A percentile compares a stretch with the other conserved stretches of the same genome.
Evolutionary conservation across 2,888 invertebrate species (phyloP).

Genomic region (Blomia tropicalis): DNA sequence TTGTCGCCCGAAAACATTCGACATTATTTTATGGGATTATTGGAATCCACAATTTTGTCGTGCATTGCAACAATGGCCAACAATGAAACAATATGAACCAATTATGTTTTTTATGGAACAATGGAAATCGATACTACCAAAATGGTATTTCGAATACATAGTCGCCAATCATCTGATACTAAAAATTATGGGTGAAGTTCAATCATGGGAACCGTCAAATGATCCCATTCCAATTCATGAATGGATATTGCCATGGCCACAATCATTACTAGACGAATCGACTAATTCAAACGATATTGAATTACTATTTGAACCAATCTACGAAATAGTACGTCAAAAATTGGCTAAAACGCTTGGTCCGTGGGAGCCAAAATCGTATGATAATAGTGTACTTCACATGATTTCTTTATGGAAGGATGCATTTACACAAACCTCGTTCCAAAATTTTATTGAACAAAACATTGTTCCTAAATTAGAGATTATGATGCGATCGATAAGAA

Average conservation of each 20-base stretch:
- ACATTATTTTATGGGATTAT: constrained; percentile 60
- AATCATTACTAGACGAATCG: constrained; percentile 48
- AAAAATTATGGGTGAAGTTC: constrained; percentile 48
- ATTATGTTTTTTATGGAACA: constrained; percentile 60
- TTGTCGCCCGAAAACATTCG: constrained; percentile 3
- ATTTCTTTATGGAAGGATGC: constrained; percentile 73
- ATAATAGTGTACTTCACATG: constrained; percentile 76
- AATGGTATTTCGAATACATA: constrained; percentile 65
- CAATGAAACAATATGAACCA: constrained; percentile 45
- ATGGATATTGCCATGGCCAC: constrained; percentile 95
- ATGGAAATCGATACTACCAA: constrained; percentile 64
- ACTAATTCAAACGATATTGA: neutral
- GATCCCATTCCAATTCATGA: constrained; percentile 88
- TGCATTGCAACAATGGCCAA: constrained; percentile 31
- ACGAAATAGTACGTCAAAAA: constrained; percentile 79
- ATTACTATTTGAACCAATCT: constrained; percentile 45
- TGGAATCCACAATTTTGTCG: constrained; percentile 67
- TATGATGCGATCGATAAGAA: constrained; percentile 45
- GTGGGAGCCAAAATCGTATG: constrained; percentile 90
- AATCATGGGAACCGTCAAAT: constrained; percentile 83
- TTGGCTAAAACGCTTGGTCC: constrained; percentile 68
- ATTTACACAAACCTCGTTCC: constrained; percentile 56
- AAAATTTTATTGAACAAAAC: constrained; percentile 64
- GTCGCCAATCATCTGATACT: constrained; percentile 68
- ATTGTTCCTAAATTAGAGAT: constrained; percentile 73